These are phyloP conservation scores for Pantherophis alleghaniensis DNA, from an alignment of 2,797 vertebrate genomes.

Conservation along the genomic window DNA sequence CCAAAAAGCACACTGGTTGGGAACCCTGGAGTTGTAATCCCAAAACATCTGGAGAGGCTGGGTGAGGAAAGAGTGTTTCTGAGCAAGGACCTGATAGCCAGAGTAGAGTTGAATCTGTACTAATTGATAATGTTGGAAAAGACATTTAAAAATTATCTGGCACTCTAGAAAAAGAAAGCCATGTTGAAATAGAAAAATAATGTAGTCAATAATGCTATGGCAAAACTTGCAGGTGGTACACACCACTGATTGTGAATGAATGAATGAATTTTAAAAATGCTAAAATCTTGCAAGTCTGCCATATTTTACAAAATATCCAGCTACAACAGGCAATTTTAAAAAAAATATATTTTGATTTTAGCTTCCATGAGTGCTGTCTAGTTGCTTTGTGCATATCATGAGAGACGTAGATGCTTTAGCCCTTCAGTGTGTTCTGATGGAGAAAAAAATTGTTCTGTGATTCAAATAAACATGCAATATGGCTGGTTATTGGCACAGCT, in stretches of 20 bases:
- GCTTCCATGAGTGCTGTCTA: background rate
- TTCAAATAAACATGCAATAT: background rate
- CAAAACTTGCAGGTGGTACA: background rate
- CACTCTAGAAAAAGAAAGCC: background rate
- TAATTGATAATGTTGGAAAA: background rate
- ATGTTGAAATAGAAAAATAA: background rate
- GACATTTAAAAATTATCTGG: background rate
- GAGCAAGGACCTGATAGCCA: background rate
- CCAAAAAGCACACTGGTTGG: background rate
- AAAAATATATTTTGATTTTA: background rate
- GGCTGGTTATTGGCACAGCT: background rate
- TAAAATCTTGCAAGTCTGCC: background rate
- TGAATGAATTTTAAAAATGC: background rate
- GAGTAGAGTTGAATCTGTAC: background rate
- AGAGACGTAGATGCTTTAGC: background rate
- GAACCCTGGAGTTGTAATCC: background rate
- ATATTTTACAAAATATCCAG: background rate
- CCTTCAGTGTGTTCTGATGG: background rate
- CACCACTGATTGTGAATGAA: background rate
- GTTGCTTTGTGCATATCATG: background rate
- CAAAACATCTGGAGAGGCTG: background rate
- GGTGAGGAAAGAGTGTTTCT: background rate
- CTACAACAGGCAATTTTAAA: background rate
- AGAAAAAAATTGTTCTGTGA: background rate
- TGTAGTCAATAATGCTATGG: background rate